phyloP scores from a whole-genome alignment of 2,888 invertebrate genomes.

The Ypsolopha sequella region DNA sequence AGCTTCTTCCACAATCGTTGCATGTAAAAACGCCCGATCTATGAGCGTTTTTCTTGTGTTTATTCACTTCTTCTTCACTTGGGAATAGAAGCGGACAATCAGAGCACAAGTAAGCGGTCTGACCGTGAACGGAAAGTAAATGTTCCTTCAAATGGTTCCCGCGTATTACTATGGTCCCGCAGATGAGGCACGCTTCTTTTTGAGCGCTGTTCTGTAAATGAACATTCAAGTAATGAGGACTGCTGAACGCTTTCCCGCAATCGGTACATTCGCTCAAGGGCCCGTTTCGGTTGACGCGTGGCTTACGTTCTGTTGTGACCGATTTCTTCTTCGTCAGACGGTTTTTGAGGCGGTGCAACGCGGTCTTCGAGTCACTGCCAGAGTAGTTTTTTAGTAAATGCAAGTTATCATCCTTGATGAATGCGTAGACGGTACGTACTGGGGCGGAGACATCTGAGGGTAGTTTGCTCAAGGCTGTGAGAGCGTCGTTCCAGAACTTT shows the following conservation, averaged over 20 bases:
- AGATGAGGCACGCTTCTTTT: constrained; percentile 43
- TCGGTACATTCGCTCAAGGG: constrained; percentile 38
- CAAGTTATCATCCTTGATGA: constrained; percentile 32
- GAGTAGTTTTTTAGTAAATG: constrained; percentile 33
- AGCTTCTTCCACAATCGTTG: constrained; percentile 42
- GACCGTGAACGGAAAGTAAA: constrained; percentile 27
- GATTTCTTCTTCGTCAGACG: constrained; percentile 16
- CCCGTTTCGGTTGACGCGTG: constrained; percentile 20
- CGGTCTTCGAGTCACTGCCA: constrained; percentile 25
- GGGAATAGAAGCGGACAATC: constrained; percentile 39
- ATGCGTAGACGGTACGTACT: constrained; percentile 29
- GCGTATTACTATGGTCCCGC: constrained; percentile 31
- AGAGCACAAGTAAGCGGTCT: constrained; percentile 25
- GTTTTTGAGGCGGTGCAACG: constrained; percentile 29
- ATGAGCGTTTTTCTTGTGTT: constrained; percentile 35
- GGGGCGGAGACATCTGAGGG: constrained; percentile 13
- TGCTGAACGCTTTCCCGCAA: constrained; percentile 41
- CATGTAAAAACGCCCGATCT: constrained; percentile 34
- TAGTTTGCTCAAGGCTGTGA: constrained; percentile 22
- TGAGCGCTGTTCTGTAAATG: constrained; percentile 52
- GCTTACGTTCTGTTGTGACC: not conserved
- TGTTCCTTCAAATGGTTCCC: constrained; percentile 41
- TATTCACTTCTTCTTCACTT: constrained; percentile 22
- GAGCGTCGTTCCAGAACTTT: constrained; percentile 34
- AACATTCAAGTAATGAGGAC: constrained; percentile 37